Evolutionary conservation across 2,113 vertebrate genomes (phyloP), one percentile per base, ranked within the genome.

Genomic region (Pygoscelis antarcticus): DNA sequence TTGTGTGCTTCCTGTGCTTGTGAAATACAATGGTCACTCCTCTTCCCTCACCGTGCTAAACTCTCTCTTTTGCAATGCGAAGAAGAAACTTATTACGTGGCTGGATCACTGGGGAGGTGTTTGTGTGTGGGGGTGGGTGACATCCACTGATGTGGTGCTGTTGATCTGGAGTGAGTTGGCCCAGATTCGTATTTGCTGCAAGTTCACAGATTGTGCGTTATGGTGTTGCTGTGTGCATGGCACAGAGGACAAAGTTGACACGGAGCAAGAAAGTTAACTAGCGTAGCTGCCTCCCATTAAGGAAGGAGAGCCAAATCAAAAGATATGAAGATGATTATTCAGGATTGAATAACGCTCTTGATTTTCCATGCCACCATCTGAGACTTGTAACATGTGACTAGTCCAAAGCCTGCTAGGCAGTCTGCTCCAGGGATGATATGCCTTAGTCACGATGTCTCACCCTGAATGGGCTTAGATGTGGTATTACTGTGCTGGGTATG

Each of bases 151-250:
- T 44, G 11, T 3, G 6, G n/a, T 26, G 70, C 4, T 49, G 20
- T 51, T 70, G 54, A 11, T 80, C 16, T 70, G 49, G 44, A 23
- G 14, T 18, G 58, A 34, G 13, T 2, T 70, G 83, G 25, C 19
- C 34, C 44, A 17, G 61, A 29, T 25, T 60, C n/a, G 9, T 0
- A 1, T 69, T 40, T 89, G n/a, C 36, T 92, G 1, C 0, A 27
- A 55, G n/a, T 1, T 74, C 30, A 19, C 16, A 0, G 9, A 4
- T 22, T 29, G 13, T 32, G 72, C 60, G 27, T 61, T 46, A 26
- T 0, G 4, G 23, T 49, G 34, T 29, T 83, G 22, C 52, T 27
- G 34, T 34, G 51, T 29, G 23, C 16, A 3, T 36, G 69, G 72
- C 13, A 14, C 18, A 7, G 20, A 10, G 16, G 27, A 25, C 9